phyloP scores from a whole-genome alignment of 92 coral and sea anemone genomes.

The Umimayanthus kanabou region DNA sequence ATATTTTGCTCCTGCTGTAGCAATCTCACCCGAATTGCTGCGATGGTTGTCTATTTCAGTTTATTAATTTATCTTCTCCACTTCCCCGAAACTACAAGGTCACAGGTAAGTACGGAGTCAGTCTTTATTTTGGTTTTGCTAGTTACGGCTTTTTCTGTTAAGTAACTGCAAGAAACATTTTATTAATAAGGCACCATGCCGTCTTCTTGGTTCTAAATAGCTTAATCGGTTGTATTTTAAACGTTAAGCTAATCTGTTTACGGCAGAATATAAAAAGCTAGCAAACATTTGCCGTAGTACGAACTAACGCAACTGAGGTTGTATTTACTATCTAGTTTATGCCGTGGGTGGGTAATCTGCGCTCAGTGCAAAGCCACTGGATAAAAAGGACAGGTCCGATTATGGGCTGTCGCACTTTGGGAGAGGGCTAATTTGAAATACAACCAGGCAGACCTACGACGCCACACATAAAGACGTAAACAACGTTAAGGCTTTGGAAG shows the following conservation, averaged over 20 bases:
- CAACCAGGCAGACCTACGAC: background rate
- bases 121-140: background rate
- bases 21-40: background rate
- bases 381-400: background rate
- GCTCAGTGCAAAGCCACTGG: background rate
- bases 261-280: background rate
- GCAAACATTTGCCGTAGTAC: background rate
- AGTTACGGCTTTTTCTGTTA: background rate
- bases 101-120: background rate
- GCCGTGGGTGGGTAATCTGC: background rate
- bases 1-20: background rate
- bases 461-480: background rate
- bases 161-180: too few species aligned
- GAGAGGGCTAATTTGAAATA: background rate
- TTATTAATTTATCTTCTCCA: background rate
- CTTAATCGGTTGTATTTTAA: background rate
- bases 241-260: background rate
- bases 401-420: background rate
- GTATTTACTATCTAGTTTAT: too few species aligned
- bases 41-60: background rate
- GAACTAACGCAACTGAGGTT: background rate
- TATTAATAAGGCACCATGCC: too few species aligned
- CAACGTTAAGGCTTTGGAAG: background rate
- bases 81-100: background rate
- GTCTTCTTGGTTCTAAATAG: background rate